Percentiles rank a stretch among this genome's conserved stretches.
Evolutionary conservation across 2,113 vertebrate genomes (phyloP).

Genomic region (Crocuta crocuta): DNA sequence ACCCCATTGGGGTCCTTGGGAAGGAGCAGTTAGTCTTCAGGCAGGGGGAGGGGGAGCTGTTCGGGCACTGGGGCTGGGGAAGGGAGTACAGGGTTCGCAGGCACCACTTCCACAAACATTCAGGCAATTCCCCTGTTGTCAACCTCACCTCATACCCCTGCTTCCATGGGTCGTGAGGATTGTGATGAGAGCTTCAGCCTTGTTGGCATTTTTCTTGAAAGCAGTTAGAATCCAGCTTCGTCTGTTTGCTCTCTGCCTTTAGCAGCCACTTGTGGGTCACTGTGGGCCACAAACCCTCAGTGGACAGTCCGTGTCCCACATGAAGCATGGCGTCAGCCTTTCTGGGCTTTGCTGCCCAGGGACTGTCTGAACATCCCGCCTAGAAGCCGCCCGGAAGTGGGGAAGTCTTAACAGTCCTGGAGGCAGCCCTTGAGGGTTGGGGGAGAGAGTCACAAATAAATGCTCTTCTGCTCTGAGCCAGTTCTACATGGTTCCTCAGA

Average conservation of each 20-base stretch:
- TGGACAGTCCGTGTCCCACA: no score
- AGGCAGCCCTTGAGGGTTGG: neutral
- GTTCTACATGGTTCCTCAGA: neutral
- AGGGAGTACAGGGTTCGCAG: neutral
- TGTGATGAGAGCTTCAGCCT: neutral
- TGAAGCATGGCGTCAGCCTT: neutral
- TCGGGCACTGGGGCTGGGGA: accelerated
- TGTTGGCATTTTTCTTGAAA: accelerated
- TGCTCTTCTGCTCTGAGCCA: no score
- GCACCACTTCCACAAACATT: neutral
- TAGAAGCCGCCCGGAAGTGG: neutral
- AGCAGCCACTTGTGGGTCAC: neutral
- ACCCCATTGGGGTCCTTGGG: neutral
- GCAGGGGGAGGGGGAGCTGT: neutral
- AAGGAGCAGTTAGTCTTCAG: neutral
- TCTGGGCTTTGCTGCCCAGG: neutral
- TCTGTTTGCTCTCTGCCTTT: neutral
- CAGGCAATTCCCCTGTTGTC: neutral
- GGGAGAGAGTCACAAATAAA: neutral
- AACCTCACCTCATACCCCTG: neutral
- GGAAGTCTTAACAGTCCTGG: neutral
- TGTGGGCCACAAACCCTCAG: neutral
- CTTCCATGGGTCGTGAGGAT: neutral
- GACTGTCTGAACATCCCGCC: neutral
- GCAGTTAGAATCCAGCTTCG: neutral